Base-by-base conservation (phyloP, 2,888 invertebrate species). In the Neoitamus cyanurus region DNA sequence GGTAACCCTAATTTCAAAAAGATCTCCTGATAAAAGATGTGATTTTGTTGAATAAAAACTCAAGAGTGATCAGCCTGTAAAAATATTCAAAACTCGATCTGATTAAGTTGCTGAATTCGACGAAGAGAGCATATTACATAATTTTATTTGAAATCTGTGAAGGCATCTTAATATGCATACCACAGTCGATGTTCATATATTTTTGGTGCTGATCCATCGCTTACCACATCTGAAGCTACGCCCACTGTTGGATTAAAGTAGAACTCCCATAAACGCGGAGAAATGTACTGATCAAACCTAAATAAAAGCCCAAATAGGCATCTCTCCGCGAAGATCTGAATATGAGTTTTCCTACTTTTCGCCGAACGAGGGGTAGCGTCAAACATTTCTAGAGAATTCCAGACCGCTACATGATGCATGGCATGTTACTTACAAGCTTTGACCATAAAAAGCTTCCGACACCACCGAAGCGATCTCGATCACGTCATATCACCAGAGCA, bases 371-470 rank as follows among this genome's bases (percentile, higher is more conserved):
- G 5, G 42, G n/a, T n/a, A 42, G 4, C 5, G 5, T 42, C n/a
- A n/a, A n/a, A n/a, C n/a, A n/a, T 42, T 42, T n/a, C 42, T 31
- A 1, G 25, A 70, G n/a, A n/a, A 70, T 70, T 70, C 2, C 31
- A 30, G 30, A 34, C 31, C 30, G 31, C n/a, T 9, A 30, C 30
- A 70, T 13, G 70, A 11, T 25, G 28, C 6, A 6, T 7, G n/a
- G n/a, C n/a, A n/a, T 72, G 31, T 11, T 75, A 75, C 75, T 28
- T 75, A 28, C 77, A 37, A 46, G 46, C 30, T 77, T 46, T 77
- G 46, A 77, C 77, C 77, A 77, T 77, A 77, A 77, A 77, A 36
- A 77, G 77, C 46, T 20, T 77, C 42, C 20, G 34, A 73, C 31
- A 31, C 3, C 30, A 0, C n/a, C 25, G 70, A n/a, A 31, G 11